A percentile compares a stretch with the other conserved stretches of the same genome.
Evolutionary conservation across 2,888 invertebrate genomes (phyloP).

Genomic region (Sinopyrophorus schimmeli): DNA sequence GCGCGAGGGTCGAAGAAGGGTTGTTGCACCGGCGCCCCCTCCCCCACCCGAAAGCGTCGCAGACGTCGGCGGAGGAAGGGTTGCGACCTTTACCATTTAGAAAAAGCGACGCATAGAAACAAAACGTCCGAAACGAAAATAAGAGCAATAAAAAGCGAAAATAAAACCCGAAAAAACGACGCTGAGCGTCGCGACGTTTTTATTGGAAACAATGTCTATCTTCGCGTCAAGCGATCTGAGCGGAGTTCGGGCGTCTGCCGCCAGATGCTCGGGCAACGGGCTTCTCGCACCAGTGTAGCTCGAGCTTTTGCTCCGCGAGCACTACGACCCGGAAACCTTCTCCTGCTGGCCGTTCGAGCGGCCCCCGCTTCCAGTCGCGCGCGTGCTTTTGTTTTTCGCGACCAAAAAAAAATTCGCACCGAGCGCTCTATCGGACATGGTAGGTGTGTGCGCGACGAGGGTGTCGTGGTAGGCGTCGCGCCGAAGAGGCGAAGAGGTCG

Average conservation of each 20-base stretch:
- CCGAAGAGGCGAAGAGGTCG: too few species aligned
- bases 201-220: constrained; percentile 39
- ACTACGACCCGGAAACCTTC: constrained; percentile 28
- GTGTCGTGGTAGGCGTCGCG: too few species aligned
- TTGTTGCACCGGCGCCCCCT: too few species aligned
- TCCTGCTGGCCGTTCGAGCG: constrained; percentile 22
- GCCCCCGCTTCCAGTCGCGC: constrained; percentile 5
- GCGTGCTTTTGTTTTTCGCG: neutral
- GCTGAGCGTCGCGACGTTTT: constrained; percentile 33
- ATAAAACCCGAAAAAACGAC: constrained; percentile 28
- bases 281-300: constrained; percentile 51
- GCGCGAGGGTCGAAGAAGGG: too few species aligned
- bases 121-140: constrained; percentile 17
- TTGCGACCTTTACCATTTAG: neutral
- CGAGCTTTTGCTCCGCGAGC: constrained; percentile 51
- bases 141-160: constrained; percentile 14
- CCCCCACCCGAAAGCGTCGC: too few species aligned
- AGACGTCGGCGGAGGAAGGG: too few species aligned
- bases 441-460: constrained; percentile 33
- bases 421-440: constrained; percentile 31
- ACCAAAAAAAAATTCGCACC: too few species aligned
- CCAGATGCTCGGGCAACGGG: constrained; percentile 45
- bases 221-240: constrained; percentile 39
- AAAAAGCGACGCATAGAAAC: constrained; percentile 7
- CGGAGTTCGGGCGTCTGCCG: constrained; percentile 47